Evolutionary conservation across 2,888 invertebrate species (phyloP), one percentile per base, ranked within the genome.

Genomic region (Hirtodrosophila alboralis): DNA sequence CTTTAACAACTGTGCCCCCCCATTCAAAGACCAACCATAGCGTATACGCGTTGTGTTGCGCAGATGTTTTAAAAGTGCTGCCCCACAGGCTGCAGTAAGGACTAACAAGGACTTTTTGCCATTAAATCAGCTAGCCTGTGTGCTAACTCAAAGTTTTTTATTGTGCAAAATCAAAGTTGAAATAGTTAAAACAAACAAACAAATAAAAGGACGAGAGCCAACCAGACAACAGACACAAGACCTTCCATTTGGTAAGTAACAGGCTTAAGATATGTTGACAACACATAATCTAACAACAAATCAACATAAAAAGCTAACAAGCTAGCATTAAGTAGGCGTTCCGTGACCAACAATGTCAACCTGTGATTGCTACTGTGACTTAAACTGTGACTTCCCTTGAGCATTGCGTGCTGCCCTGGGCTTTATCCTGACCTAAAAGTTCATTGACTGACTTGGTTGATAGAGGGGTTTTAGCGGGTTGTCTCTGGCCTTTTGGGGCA

Each of bases 371-470:
- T 8, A 41, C 13, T 44, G 14, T 33, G 28, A 51, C 38, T 45
- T 27, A 10, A 16, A 44, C 38, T 38, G 21, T 18, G 26, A 34
- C 47, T 40, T 62, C 53, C 48, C 57, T 59, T n/a, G n/a, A n/a
- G 38, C 64, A 47, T 78, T 78, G 83, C 83, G 78, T 78, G 78
- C 40, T 38, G 37, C 33, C 21, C 12, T n/a, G n/a, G n/a, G 47
- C 21, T 31, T 43, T 69, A 43, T 69, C 69, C 70, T 69, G 78
- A 72, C 77, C 81, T 66, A 76, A 78, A 81, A 72, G 78, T 78
- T 78, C 78, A 78, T 78, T 78, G 78, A 78, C 78, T 78, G 73
- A 54, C 48, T 58, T 33, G 16, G 14, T 6, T 6, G 18, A 5
- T 3, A 5, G 3, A 23, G 23, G 23, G 23, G 23, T n/a, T n/a